Evolutionary conservation across 1,140 invertebrate genomes (phyloP), one percentile per base, ranked within the genome.

Genomic region (Cephus cinctus): DNA sequence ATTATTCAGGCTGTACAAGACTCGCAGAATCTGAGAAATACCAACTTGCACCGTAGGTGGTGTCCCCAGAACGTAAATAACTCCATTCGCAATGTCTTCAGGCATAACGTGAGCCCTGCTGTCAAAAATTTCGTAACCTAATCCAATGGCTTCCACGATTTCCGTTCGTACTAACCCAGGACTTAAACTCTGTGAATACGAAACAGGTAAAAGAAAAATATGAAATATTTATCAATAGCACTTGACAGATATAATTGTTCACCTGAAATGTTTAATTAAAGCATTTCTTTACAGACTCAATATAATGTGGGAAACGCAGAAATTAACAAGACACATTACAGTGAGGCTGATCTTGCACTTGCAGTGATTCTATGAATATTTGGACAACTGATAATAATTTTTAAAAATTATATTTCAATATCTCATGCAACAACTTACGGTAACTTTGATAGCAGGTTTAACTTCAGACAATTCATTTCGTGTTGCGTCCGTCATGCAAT

Each of bases 111-210:
- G 15, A 21, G 61, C 57, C 5, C 39, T 15, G 27, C 11, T 2
- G n/a, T 51, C 43, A 22, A 38, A 54, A 27, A 46, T 14, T 14
- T 11, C 30, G 19, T 34, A 21, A 45, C 20, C 40, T 2, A 46
- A 38, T 32, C 47, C 51, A 45, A 62, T 57, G 5, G 60, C 52
- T 58, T 58, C 65, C 42, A 75, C 55, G 53, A 83, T 67, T 43
- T 83, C 81, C 0, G 81, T 83, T 42, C 76, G 64, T 3, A 83
- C 79, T 4, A 78, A 42, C 2, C 82, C 83, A 1, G 83, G 83
- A 61, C 82, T 82, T 5, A 85, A 78, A 57, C 77, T 78, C 81
- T 84, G 51, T 41, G 68, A 64, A 50, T 44, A 52, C 45, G 21
- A 64, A 56, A 54, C 52, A 23, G 45, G 15, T 44, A 8, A 50